These are phyloP conservation scores for Coenonympha arcania DNA, from an alignment of 2,888 invertebrate species.

Conservation along the genomic window DNA sequence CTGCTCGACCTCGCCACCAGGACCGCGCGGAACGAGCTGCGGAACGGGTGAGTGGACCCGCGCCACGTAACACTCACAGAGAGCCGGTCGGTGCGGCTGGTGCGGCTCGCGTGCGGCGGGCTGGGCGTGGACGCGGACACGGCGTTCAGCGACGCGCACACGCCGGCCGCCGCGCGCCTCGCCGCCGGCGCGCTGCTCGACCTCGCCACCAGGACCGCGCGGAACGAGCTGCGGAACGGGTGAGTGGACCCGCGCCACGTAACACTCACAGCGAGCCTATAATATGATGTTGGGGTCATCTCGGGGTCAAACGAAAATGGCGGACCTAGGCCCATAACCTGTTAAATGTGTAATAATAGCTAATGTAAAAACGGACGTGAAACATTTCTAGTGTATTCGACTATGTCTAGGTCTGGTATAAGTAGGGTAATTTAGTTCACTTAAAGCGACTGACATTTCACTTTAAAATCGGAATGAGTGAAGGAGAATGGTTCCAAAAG, in stretches of 20 bases:
- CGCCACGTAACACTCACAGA: slow-evolving; percentile 23
- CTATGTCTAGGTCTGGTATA: too few relatives aligned
- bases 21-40: slow-evolving; percentile 62
- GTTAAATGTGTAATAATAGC: too few relatives aligned
- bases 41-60: slow-evolving; percentile 45
- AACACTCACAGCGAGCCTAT: too few relatives aligned
- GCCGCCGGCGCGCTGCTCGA: slow-evolving; percentile 98
- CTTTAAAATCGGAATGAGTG: too few relatives aligned
- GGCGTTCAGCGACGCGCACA: slow-evolving; percentile 94
- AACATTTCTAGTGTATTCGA: too few relatives aligned
- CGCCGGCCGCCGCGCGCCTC: slow-evolving; percentile 86
- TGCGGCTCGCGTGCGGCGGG: slow-evolving; percentile 96
- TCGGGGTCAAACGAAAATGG: too few relatives aligned
- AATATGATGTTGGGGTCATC: too few relatives aligned
- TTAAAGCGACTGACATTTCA: too few relatives aligned
- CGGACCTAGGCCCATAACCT: too few relatives aligned
- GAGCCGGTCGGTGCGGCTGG: slow-evolving; percentile 83
- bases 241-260: slow-evolving; percentile 21
- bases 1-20: slow-evolving; percentile 91
- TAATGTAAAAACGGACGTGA: too few relatives aligned
- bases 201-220: slow-evolving; percentile 80
- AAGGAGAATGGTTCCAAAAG: too few relatives aligned
- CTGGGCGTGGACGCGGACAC: slow-evolving; percentile 99
- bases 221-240: slow-evolving; percentile 56
- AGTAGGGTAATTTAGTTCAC: too few relatives aligned